These are phyloP conservation scores for Noctua comes DNA, from an alignment of 2,888 invertebrate genomes.

Conservation along the genomic window DNA sequence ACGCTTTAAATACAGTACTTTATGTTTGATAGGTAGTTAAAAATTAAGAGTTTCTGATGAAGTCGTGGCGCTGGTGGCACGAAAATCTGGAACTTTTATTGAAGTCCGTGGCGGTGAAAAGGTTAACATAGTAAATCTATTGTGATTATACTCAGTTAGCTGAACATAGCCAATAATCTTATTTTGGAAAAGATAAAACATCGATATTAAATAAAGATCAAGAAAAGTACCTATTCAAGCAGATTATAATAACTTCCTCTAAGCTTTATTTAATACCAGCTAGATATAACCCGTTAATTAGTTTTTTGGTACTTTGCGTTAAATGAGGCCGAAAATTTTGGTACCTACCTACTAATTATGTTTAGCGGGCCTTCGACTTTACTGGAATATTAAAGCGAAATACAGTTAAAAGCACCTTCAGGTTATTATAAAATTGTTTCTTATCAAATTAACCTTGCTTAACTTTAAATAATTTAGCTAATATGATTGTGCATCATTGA, in stretches of 20 bases:
- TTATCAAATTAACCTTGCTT: neutral
- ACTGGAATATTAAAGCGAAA: conserved; percentile 36
- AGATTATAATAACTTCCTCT: conserved; percentile 31
- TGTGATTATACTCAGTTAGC: neutral
- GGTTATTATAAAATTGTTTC: neutral
- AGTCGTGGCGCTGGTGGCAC: no score
- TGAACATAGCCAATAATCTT: no score
- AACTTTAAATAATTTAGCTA: neutral
- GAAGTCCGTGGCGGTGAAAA: no score
- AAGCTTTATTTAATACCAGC: conserved; percentile 22
- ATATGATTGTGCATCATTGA: neutral
- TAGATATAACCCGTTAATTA: conserved; percentile 41
- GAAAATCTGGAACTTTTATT: no score
- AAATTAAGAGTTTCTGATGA: no score
- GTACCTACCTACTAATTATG: conserved; percentile 35
- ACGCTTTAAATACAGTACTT: no score
- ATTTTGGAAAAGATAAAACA: neutral
- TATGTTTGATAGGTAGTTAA: no score
- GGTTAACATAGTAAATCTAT: neutral
- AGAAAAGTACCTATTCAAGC: conserved; percentile 15
- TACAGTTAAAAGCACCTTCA: neutral
- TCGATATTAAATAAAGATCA: conserved; percentile 17
- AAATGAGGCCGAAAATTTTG: conserved; percentile 39
- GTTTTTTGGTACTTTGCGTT: conserved; percentile 40
- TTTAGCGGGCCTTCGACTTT: conserved; percentile 22